Evolutionary conservation across 2,113 vertebrate species (phyloP).

Genomic region (Sinocyclocheilus maitianheensis): DNA sequence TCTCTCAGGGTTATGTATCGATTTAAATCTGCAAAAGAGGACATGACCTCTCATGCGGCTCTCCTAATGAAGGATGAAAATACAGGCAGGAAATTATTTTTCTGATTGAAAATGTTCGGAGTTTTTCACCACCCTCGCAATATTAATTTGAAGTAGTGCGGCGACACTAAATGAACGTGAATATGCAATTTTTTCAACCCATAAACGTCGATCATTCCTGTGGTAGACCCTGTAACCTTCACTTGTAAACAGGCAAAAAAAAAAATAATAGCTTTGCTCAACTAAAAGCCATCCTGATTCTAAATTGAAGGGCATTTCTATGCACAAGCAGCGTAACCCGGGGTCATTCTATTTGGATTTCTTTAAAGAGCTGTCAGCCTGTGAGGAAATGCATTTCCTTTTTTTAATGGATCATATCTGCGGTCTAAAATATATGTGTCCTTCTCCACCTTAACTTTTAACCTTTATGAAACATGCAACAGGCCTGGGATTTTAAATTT

Average conservation of each 20-base stretch:
- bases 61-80: slow-evolving; percentile 46
- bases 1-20: slow-evolving; percentile 3
- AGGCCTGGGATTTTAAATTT: neutral
- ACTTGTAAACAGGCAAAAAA: slow-evolving; percentile 26
- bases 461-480: neutral
- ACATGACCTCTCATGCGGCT: slow-evolving; percentile 16
- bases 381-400: slow-evolving; percentile 42
- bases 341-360: slow-evolving; percentile 45
- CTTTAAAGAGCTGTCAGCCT: slow-evolving; percentile 40
- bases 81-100: slow-evolving; percentile 48
- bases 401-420: slow-evolving; percentile 42
- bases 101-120: slow-evolving; percentile 27
- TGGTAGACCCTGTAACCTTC: slow-evolving; percentile 38
- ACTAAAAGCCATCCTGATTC: slow-evolving; percentile 1
- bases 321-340: slow-evolving; percentile 10
- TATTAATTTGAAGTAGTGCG: slow-evolving; percentile 23
- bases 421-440: slow-evolving; percentile 17
- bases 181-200: slow-evolving; percentile 12
- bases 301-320: slow-evolving; percentile 29
- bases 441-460: slow-evolving; percentile 34
- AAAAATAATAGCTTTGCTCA: neutral
- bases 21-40: neutral
- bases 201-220: neutral
- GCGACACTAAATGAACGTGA: neutral
- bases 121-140: slow-evolving; percentile 27